These are phyloP conservation scores for Coleophora flavipennella DNA, from an alignment of 2,888 invertebrate genomes.

Conservation along the genomic window DNA sequence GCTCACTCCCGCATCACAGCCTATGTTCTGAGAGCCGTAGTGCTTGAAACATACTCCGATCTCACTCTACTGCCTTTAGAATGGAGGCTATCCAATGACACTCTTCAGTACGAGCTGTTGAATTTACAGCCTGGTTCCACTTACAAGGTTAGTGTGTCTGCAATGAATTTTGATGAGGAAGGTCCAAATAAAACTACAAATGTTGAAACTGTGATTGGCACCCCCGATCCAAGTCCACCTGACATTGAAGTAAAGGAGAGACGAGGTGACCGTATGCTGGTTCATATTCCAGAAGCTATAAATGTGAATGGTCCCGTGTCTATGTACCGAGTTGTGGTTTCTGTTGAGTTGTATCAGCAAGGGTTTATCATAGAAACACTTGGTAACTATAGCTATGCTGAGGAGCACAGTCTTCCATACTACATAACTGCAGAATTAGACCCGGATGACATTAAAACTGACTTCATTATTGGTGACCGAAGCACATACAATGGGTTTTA, in stretches of 20 bases:
- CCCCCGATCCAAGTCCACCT: conserved; percentile 79
- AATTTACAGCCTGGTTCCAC: conserved; percentile 81
- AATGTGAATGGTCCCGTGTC: conserved; percentile 87
- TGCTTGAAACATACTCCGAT: conserved; percentile 73
- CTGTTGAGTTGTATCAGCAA: conserved; percentile 76
- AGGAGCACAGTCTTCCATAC: conserved; percentile 78
- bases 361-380: conserved; percentile 75
- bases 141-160: conserved; percentile 82
- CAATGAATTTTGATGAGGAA: conserved; percentile 72
- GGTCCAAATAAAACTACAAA: conserved; percentile 72
- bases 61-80: conserved; percentile 59
- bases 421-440: conserved; percentile 88
- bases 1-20: conserved; percentile 65
- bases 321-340: conserved; percentile 81
- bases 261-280: conserved; percentile 74
- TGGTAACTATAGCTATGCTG: conserved; percentile 78
- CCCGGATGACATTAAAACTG: conserved; percentile 74
- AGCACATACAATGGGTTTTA: conserved; percentile 80
- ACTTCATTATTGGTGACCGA: conserved; percentile 85
- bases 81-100: conserved; percentile 74
- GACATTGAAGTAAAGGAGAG: conserved; percentile 76
- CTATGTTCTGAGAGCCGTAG: conserved; percentile 70
- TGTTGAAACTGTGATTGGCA: conserved; percentile 81
- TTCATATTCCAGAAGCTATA: conserved; percentile 77
- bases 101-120: conserved; percentile 69